Conservation (phyloP, 2,888 invertebrate species). For the Hydroisotoma schaefferi region DNA sequence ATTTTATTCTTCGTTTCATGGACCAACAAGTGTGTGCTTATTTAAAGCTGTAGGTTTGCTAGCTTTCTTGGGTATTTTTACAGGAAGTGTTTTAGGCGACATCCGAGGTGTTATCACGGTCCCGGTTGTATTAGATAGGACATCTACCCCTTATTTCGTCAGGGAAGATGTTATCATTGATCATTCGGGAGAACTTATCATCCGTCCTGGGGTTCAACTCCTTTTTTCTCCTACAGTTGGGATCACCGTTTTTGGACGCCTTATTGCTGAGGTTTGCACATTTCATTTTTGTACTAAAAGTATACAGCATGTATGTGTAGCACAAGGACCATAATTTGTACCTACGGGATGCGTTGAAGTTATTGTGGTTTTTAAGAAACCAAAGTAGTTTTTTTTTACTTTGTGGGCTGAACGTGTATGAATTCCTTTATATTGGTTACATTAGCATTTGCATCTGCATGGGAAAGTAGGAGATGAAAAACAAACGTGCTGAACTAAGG, state of each 20-base stretch:
- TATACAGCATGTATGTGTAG: too few species aligned
- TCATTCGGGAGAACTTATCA: conserved; percentile 70
- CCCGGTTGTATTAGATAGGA: conserved; percentile 39
- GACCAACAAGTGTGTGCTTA: conserved; percentile 1
- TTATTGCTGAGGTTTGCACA: conserved; percentile 81
- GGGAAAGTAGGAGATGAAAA: too few species aligned
- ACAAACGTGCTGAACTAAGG: too few species aligned
- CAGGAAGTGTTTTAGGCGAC: conserved; percentile 17
- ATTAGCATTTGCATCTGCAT: too few species aligned
- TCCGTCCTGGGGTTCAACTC: conserved; percentile 86
- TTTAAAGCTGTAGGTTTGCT: not conserved
- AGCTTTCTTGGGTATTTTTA: not conserved
- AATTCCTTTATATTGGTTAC: too few species aligned
- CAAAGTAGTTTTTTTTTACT: too few species aligned
- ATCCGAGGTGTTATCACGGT: conserved; percentile 42
- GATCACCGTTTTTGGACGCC: conserved; percentile 83
- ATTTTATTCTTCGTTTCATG: conserved; percentile 5
- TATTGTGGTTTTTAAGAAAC: too few species aligned
- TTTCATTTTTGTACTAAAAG: not conserved
- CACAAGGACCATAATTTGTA: too few species aligned
- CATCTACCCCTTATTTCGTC: conserved; percentile 66
- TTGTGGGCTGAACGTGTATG: too few species aligned
- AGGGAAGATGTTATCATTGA: conserved; percentile 77
- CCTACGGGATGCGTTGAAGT: too few species aligned
- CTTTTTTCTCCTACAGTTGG: conserved; percentile 89